phyloP scores from a whole-genome alignment of 2,113 vertebrate species.

The Platichthys stellatus region DNA sequence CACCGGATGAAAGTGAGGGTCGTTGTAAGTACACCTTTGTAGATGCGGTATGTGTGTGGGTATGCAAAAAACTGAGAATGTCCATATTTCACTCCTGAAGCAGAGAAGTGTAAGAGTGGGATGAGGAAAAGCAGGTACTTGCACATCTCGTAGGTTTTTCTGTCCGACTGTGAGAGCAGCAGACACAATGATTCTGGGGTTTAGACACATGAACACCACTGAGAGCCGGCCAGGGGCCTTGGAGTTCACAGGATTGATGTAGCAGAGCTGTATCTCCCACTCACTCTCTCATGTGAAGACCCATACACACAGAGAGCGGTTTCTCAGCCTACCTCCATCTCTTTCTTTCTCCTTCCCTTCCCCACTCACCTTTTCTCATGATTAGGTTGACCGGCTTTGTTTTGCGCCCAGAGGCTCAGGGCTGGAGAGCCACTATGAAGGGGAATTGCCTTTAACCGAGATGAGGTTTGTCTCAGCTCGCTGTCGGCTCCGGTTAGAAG shows the following conservation, averaged over 20 bases:
- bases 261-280: conserved; percentile 41
- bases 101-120: conserved; percentile 9
- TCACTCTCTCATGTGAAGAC: conserved; percentile 12
- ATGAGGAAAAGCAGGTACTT: conserved; percentile 21
- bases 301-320: conserved; percentile 9
- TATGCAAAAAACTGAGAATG: conserved; percentile 1
- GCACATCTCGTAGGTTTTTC: conserved; percentile 22
- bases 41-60: not conserved
- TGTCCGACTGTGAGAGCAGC: conserved; percentile 23
- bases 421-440: conserved; percentile 56
- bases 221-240: conserved; percentile 51
- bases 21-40: conserved; percentile 2
- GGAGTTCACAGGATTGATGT: conserved; percentile 67
- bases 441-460: conserved; percentile 71
- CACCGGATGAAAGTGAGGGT: conserved; percentile 27
- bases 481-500: conserved; percentile 55
- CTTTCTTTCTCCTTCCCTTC: conserved; percentile 35
- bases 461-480: conserved; percentile 65
- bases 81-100: not conserved
- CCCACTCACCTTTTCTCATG: conserved; percentile 59
- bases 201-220: conserved; percentile 62
- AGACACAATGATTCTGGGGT: conserved; percentile 50
- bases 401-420: conserved; percentile 58
- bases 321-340: not conserved
- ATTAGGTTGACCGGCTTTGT: conserved; percentile 75